Evolutionary conservation across 2,113 vertebrate species (phyloP).

Genomic region (Hoplias malabaricus): DNA sequence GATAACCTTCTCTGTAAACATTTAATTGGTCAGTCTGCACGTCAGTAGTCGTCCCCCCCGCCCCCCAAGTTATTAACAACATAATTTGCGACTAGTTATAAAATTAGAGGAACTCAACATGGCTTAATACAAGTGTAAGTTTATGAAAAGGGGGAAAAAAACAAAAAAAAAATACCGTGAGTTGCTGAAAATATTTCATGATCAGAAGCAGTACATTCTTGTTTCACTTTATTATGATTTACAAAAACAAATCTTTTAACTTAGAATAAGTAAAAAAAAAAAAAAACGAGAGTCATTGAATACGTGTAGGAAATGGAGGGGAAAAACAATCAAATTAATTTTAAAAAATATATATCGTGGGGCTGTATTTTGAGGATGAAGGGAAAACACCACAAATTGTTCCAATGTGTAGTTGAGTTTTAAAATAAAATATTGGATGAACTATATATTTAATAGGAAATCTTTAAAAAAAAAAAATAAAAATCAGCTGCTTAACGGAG

Average conservation of each 20-base stretch:
- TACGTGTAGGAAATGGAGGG: neutral
- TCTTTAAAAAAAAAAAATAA: neutral
- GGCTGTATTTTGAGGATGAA: neutral
- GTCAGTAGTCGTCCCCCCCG: too few species aligned
- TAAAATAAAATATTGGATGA: neutral
- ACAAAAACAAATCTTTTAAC: slow-evolving; percentile 63
- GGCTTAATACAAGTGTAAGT: too few species aligned
- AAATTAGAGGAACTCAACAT: too few species aligned
- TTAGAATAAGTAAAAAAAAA: slow-evolving; percentile 56
- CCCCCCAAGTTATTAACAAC: too few species aligned
- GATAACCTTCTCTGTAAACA: too few species aligned
- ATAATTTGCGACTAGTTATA: too few species aligned
- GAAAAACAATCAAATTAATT: neutral
- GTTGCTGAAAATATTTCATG: neutral
- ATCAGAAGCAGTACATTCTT: slow-evolving; percentile 36
- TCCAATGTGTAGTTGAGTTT: neutral
- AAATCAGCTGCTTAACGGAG: slow-evolving; percentile 1
- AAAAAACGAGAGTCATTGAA: slow-evolving; percentile 56
- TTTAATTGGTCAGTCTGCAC: too few species aligned
- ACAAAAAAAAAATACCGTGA: too few species aligned
- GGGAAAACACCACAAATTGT: neutral
- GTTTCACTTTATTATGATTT: slow-evolving; percentile 69
- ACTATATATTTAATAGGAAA: too few species aligned
- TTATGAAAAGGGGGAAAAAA: too few species aligned
- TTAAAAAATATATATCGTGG: neutral